Base-by-base conservation (phyloP, 2,113 vertebrate species). In the Salminus brasiliensis region DNA sequence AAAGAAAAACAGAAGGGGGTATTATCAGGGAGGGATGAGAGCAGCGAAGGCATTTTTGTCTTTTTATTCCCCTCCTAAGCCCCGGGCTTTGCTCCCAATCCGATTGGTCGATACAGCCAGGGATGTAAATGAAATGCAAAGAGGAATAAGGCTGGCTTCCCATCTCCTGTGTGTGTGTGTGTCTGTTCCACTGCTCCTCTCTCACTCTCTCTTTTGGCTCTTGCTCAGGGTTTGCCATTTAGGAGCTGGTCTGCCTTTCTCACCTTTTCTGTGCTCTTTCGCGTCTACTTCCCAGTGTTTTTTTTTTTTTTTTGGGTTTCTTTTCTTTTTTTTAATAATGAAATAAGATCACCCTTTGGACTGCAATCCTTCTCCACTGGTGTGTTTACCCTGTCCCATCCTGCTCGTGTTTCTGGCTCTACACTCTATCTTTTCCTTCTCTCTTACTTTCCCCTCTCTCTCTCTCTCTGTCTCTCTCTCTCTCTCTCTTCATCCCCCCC, bases 71-170 rank as follows among this genome's bases (percentile, higher is more conserved):
- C 88, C 90, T 93, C 90, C 93, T 94, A 94, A 94, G 92, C 92
- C 91, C 87, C 90, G 92, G 92, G 93, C 92, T 94, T 92, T 94
- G 91, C 92, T 94, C 93, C 92, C 93, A 94, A 94, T 94, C 93
- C 93, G 92, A 94, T 93, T 94, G 93, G 93, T 92, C 88, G 93
- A 93, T 93, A 93, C 92, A 92, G 93, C 93, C 92, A 94, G 91
- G 93, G 90, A 94, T 94, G 93, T 94, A 94, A 94, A 94, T 94
- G 92, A 94, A 94, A 94, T 94, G 93, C 93, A 94, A 93, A 94
- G 92, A 93, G 90, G 93, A 93, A 92, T 93, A 92, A 93, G 91
- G 91, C 93, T 92, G 91, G 92, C 91, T 92, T 94, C 92, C 90
- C 92, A 91, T 93, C 89, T 92, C 88, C 86, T 78, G 45, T 55